phyloP scores from a whole-genome alignment of 2,797 vertebrate species.

The Eulemur mongoz region DNA sequence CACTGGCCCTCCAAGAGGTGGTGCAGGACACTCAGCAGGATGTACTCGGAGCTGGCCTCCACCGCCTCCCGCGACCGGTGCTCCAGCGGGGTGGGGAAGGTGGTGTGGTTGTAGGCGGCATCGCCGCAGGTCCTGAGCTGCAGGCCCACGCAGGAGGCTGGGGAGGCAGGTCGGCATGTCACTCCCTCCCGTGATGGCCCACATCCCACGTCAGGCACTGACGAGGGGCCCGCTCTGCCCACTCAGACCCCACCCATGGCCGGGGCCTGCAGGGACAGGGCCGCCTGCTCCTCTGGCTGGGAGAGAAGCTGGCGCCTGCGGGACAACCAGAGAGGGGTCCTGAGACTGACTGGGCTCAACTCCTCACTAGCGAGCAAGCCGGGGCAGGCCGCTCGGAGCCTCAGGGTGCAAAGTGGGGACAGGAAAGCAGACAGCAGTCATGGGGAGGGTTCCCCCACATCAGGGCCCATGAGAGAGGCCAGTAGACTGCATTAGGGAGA shows the following conservation, averaged over 20 bases:
- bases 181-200: not conserved
- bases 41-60: slow-evolving; percentile 94
- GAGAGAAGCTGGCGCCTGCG: accelerated
- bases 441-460: accelerated
- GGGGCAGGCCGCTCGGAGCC: accelerated
- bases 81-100: slow-evolving; percentile 93
- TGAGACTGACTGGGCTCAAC: accelerated
- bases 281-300: too few relatives aligned
- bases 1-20: slow-evolving; percentile 95
- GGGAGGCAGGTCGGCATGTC: not conserved
- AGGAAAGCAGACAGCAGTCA: not conserved
- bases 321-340: not conserved
- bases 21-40: slow-evolving; percentile 94
- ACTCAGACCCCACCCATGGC: not conserved
- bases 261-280: not conserved
- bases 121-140: slow-evolving; percentile 92
- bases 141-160: slow-evolving; percentile 82
- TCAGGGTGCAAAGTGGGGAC: not conserved
- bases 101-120: slow-evolving; percentile 88
- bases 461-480: accelerated
- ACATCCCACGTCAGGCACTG: accelerated
- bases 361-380: accelerated
- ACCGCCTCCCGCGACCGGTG: slow-evolving; percentile 88
- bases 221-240: too few relatives aligned
- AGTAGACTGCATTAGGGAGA: not conserved